Conservation (phyloP, 2,888 invertebrate species). For the Euspilapteryx auroguttella region DNA sequence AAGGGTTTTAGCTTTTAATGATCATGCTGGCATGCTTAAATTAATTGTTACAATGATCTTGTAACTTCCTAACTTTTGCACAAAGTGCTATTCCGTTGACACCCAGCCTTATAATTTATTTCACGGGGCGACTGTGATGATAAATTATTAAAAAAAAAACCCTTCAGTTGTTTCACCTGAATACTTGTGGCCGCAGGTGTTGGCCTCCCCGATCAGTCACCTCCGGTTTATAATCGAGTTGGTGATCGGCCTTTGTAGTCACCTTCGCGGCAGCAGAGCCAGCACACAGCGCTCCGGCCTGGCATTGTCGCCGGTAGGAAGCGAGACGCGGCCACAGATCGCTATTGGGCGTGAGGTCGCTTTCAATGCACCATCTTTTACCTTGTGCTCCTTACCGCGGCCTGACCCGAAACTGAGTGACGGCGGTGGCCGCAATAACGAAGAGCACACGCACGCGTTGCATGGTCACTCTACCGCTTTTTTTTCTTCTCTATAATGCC, state of each 20-base stretch:
- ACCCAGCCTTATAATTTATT: too few species aligned
- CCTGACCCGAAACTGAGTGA: conserved; percentile 41
- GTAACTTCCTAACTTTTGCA: too few species aligned
- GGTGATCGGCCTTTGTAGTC: conserved; percentile 42
- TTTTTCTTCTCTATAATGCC: conserved; percentile 22
- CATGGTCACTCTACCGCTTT: conserved; percentile 6
- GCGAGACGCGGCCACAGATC: conserved; percentile 43
- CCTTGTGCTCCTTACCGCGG: conserved; percentile 55
- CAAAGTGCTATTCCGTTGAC: too few species aligned
- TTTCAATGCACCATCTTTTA: conserved; percentile 62
- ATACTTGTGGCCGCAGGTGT: not conserved
- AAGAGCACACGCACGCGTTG: conserved; percentile 8
- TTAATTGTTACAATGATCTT: too few species aligned
- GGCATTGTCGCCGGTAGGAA: conserved; percentile 59
- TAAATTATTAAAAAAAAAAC: conserved; percentile 1
- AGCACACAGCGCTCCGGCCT: too few species aligned
- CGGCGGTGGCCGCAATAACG: conserved; percentile 13
- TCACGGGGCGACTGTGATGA: too few species aligned
- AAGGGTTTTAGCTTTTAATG: too few species aligned
- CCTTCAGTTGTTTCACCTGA: conserved; percentile 1
- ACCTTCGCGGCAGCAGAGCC: conserved; percentile 46
- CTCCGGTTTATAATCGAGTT: conserved; percentile 15
- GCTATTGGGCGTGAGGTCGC: conserved; percentile 60
- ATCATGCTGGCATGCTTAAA: too few species aligned
- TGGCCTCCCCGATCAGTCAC: conserved; percentile 1